These are phyloP conservation scores for Dasyprocta punctata DNA, from an alignment of 2,113 vertebrate species.

Conservation along the genomic window DNA sequence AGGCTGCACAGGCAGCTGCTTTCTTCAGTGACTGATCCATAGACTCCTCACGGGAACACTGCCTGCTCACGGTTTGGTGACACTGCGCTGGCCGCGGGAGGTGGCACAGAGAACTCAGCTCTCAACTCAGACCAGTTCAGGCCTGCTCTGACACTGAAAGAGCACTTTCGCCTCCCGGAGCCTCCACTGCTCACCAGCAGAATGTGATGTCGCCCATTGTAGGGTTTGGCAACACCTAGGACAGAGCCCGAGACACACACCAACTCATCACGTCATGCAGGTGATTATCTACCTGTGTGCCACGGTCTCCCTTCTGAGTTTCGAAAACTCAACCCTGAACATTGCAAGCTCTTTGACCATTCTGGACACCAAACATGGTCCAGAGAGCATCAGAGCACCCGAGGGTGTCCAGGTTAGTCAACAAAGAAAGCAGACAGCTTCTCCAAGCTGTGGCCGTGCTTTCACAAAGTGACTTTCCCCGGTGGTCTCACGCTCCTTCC, in stretches of 20 bases:
- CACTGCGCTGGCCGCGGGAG: rapidly evolving
- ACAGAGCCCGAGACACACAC: rapidly evolving
- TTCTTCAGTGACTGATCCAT: not conserved
- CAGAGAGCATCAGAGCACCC: not conserved
- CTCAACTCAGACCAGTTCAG: not conserved
- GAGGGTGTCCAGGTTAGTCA: not conserved
- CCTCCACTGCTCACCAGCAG: not conserved
- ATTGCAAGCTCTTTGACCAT: not conserved
- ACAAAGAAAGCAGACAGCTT: not conserved
- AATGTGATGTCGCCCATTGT: not conserved
- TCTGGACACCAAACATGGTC: not conserved
- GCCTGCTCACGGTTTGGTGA: rapidly evolving
- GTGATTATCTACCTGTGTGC: not conserved
- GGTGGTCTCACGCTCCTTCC: not conserved
- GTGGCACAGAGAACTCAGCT: not conserved
- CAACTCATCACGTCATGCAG: too few species aligned
- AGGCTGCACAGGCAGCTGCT: not conserved
- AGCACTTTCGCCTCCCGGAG: not conserved
- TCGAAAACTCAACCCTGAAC: not conserved
- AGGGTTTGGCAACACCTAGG: not conserved
- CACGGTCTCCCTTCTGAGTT: not conserved
- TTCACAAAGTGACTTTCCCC: not conserved
- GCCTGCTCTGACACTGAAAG: not conserved
- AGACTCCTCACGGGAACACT: not conserved
- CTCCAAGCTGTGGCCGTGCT: not conserved